Evolutionary conservation across 1,140 invertebrate species (phyloP).

Genomic region (Eubasilissa regina): DNA sequence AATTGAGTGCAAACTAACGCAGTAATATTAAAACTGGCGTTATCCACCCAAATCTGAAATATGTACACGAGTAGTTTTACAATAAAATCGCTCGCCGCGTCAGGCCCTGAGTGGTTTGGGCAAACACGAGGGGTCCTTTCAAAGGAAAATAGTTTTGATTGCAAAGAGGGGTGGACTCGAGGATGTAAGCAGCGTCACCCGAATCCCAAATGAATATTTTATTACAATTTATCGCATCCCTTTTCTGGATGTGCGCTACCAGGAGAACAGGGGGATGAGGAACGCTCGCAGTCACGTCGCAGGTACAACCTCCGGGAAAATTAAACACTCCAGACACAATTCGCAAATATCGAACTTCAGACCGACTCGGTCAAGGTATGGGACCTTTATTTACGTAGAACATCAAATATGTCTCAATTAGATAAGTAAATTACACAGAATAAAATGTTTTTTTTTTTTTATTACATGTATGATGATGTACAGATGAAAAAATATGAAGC

Average conservation of each 20-base stretch:
- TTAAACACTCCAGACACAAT: constrained; percentile 19
- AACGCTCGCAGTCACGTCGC: not conserved
- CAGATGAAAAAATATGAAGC: no score
- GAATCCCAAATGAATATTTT: constrained; percentile 44
- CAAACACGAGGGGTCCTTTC: not conserved
- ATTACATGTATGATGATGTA: no score
- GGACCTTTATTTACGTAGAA: no score
- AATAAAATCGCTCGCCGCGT: not conserved
- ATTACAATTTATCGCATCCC: constrained; percentile 40
- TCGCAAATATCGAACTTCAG: not conserved
- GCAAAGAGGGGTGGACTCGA: constrained; percentile 13
- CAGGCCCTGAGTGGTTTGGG: not conserved
- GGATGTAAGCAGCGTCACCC: not conserved
- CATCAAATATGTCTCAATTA: no score
- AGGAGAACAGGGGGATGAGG: not conserved
- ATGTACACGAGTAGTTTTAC: not conserved
- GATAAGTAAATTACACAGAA: no score
- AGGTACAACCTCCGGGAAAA: constrained; percentile 1
- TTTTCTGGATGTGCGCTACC: constrained; percentile 9
- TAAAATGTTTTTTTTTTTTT: no score
- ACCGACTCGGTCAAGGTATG: no score
- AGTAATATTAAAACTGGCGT: not conserved
- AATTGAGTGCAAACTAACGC: no score
- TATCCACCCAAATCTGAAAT: not conserved
- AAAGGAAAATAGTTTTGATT: constrained; percentile 39